Evolutionary conservation across 2,797 vertebrate species (phyloP).

Genomic region (Ficedula albicollis): DNA sequence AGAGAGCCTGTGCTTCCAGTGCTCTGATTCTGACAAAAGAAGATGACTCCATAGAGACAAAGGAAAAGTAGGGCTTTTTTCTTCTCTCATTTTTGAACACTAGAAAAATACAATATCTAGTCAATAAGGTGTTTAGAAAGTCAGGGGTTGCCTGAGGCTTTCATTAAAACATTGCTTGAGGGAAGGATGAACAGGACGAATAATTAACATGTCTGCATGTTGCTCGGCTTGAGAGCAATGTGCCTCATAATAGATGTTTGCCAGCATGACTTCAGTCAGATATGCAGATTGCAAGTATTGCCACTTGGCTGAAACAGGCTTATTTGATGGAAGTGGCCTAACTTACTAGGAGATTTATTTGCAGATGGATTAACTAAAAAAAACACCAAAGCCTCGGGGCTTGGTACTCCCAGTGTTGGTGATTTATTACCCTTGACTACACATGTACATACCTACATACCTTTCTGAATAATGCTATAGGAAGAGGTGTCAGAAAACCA

Average conservation of each 20-base stretch:
- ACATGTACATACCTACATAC: background rate
- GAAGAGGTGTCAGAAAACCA: background rate
- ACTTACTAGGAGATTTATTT: background rate
- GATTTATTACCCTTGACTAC: background rate
- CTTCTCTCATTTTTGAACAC: background rate
- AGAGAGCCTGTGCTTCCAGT: background rate
- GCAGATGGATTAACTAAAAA: background rate
- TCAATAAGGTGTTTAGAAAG: background rate
- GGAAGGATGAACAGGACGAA: background rate
- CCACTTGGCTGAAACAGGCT: background rate
- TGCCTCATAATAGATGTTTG: background rate
- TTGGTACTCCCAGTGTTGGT: background rate
- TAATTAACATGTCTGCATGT: background rate
- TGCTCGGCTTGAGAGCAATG: background rate
- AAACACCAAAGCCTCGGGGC: background rate
- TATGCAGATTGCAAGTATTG: background rate
- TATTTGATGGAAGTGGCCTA: background rate
- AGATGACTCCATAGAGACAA: background rate
- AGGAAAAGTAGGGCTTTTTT: background rate
- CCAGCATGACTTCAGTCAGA: background rate
- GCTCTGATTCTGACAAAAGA: background rate
- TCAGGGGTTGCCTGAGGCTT: background rate
- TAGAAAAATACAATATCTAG: background rate
- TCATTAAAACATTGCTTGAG: constrained; percentile 39
- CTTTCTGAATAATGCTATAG: background rate